phyloP scores from a whole-genome alignment of 2,888 invertebrate genomes.

The Ryuthela nishihirai region DNA sequence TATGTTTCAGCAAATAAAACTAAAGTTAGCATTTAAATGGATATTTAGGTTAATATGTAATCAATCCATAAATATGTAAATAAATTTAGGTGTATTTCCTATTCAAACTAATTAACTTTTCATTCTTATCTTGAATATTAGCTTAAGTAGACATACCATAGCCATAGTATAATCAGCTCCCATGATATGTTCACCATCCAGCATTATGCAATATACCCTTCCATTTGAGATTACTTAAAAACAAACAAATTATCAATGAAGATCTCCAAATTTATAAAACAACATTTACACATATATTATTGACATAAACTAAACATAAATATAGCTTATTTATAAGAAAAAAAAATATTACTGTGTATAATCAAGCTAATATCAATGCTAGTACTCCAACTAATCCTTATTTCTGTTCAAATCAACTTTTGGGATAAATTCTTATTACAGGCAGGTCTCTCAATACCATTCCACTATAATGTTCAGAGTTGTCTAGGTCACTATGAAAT shows the following conservation, averaged over 20 bases:
- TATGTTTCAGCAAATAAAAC: background rate
- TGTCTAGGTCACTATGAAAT: too few relatives aligned
- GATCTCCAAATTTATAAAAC: background rate
- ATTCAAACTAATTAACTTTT: background rate
- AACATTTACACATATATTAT: too few relatives aligned
- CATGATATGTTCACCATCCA: constrained; percentile 42
- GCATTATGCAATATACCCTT: constrained; percentile 19
- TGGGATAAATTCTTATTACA: too few relatives aligned
- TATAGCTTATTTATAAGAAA: too few relatives aligned
- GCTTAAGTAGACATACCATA: constrained; percentile 29
- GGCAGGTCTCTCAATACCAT: too few relatives aligned
- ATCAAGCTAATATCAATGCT: too few relatives aligned
- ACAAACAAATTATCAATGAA: background rate
- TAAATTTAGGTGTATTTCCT: background rate
- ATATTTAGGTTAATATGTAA: too few relatives aligned
- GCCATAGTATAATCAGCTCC: constrained; percentile 41
- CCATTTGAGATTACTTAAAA: constrained; percentile 2
- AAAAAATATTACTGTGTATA: too few relatives aligned
- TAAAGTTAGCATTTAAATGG: background rate
- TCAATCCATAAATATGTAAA: background rate
- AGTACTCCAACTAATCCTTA: too few relatives aligned
- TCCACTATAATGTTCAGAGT: too few relatives aligned
- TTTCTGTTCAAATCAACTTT: too few relatives aligned
- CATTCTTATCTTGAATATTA: background rate
- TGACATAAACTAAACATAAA: too few relatives aligned